phyloP scores from a whole-genome alignment of 2,113 vertebrate genomes.

The Protobothrops flavoviridis region DNA sequence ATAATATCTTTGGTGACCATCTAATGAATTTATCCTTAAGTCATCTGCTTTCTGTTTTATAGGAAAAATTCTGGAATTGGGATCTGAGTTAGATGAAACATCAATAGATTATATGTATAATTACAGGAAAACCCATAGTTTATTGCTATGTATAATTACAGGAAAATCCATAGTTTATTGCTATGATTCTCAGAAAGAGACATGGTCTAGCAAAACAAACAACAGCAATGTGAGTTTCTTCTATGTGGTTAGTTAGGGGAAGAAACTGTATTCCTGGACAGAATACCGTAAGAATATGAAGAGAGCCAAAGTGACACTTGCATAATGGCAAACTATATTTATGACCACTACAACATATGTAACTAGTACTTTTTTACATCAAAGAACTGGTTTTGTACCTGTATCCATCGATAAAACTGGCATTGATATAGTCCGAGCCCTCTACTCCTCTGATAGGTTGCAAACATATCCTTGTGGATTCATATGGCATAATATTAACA shows the following conservation, averaged over 20 bases:
- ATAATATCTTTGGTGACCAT: neutral
- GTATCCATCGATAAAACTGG: constrained; percentile 98
- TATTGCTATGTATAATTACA: neutral
- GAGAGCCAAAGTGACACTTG: neutral
- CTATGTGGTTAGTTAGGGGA: neutral
- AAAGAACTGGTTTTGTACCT: constrained; percentile 73
- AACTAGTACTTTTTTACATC: neutral
- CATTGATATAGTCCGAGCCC: constrained; percentile 98
- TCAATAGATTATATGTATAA: neutral
- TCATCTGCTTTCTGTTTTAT: neutral
- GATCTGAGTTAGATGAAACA: neutral
- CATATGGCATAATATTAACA: constrained; percentile 99
- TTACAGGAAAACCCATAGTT: neutral
- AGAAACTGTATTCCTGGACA: neutral
- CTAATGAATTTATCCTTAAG: neutral
- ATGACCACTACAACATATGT: neutral
- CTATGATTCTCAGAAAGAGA: neutral
- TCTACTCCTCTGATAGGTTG: constrained; percentile 98
- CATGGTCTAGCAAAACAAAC: neutral
- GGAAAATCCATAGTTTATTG: neutral
- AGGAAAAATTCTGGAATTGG: neutral
- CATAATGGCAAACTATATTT: neutral
- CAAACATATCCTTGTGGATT: constrained; percentile 95
- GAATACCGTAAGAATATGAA: neutral
- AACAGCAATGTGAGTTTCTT: neutral